phyloP scores from a whole-genome alignment of 35 echinoderm and acorn worm genomes.

The Amphiura filiformis region DNA sequence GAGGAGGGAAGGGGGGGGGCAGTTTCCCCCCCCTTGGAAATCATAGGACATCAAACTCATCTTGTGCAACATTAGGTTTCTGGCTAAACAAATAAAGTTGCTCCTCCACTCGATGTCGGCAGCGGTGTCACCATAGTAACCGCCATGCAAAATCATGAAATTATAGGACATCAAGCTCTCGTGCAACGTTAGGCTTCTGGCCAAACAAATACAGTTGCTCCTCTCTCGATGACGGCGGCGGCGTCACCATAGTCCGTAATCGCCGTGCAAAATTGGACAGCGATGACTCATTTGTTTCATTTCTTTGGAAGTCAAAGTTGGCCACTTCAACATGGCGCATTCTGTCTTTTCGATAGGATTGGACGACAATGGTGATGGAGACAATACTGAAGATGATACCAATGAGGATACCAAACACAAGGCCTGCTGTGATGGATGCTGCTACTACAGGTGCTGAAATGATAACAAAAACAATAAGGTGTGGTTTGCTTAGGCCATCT shows the following conservation, averaged over 20 bases:
- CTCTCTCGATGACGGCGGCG: not conserved
- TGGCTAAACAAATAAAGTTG: too few relatives aligned
- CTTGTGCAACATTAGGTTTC: too few relatives aligned
- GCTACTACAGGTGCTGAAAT: conserved; percentile 9
- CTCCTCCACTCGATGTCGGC: too few relatives aligned
- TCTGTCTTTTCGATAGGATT: conserved; percentile 33
- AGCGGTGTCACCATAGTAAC: too few relatives aligned
- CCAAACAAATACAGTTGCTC: not conserved
- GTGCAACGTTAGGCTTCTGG: not conserved
- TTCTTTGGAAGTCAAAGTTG: conserved; percentile 78
- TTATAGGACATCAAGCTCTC: not conserved
- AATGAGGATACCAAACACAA: conserved; percentile 43
- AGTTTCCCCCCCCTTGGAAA: too few relatives aligned
- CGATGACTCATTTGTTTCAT: not conserved
- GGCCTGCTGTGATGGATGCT: not conserved
- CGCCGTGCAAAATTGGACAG: not conserved
- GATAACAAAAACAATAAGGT: conserved; percentile 13
- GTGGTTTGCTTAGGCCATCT: too few relatives aligned
- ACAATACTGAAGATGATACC: conserved; percentile 50
- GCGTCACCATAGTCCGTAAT: not conserved
- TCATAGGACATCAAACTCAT: too few relatives aligned
- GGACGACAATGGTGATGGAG: conserved; percentile 27
- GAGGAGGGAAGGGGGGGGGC: too few relatives aligned
- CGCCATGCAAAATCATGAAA: not conserved
- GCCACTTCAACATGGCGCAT: conserved; percentile 69